Evolutionary conservation across 1,140 invertebrate genomes (phyloP).

Genomic region (Agrypnia vestita): DNA sequence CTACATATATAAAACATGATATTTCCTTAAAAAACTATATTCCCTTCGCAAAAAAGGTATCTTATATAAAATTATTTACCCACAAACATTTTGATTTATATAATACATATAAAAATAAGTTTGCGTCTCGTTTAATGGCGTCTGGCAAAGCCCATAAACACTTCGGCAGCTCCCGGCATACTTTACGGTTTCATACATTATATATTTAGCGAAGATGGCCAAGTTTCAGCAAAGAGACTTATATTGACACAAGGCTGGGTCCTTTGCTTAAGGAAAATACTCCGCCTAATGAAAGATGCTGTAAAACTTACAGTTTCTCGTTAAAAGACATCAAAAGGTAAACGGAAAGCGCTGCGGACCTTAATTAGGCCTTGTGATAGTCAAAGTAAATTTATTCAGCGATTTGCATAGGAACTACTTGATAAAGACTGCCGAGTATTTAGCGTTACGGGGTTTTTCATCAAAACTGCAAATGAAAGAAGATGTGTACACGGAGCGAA

Average conservation of each 20-base stretch:
- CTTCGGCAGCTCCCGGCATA: too few species aligned
- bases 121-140: too few species aligned
- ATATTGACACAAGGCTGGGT: constrained; percentile 31
- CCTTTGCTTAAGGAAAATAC: constrained; percentile 17
- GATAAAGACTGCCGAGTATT: constrained; percentile 32
- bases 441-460: constrained; percentile 52
- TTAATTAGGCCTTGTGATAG: constrained; percentile 54
- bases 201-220: not conserved
- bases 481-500: not conserved
- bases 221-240: constrained; percentile 20
- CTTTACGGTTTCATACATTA: too few species aligned
- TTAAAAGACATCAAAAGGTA: constrained; percentile 59
- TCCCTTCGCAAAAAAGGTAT: not conserved
- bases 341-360: constrained; percentile 55
- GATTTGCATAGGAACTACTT: constrained; percentile 35
- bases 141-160: too few species aligned
- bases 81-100: too few species aligned
- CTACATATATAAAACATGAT: too few species aligned
- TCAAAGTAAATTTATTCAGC: constrained; percentile 39
- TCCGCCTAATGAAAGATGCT: constrained; percentile 30
- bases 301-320: constrained; percentile 55
- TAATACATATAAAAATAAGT: too few species aligned
- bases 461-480: not conserved
- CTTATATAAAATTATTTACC: too few species aligned
- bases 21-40: too few species aligned